These are phyloP conservation scores for Oryzias dopingdopingensis DNA, from an alignment of 2,797 vertebrate genomes.

Conservation along the genomic window DNA sequence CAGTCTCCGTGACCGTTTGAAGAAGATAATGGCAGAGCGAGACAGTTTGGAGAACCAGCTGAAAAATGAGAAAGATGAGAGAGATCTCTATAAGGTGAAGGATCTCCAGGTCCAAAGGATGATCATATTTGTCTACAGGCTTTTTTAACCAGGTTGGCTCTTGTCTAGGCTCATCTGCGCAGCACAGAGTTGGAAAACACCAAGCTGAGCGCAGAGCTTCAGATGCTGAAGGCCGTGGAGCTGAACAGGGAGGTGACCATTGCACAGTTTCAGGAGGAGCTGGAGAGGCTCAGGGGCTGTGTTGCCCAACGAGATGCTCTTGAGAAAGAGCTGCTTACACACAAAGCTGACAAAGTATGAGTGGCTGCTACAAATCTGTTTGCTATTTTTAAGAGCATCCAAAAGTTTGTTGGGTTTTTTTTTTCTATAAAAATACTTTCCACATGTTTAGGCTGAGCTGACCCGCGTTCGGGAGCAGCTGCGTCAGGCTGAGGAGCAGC, in stretches of 20 bases:
- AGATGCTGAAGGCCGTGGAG: conserved; percentile 94
- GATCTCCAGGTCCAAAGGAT: too few relatives aligned
- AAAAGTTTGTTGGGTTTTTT: too few relatives aligned
- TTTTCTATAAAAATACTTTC: neutral
- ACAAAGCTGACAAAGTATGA: conserved; percentile 67
- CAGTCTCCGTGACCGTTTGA: conserved; percentile 90
- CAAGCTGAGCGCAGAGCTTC: conserved; percentile 92
- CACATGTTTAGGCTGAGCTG: conserved; percentile 79
- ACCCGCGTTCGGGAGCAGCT: conserved; percentile 84
- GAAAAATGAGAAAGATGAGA: conserved; percentile 94
- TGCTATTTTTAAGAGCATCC: too few relatives aligned
- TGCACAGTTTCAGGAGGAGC: conserved; percentile 91
- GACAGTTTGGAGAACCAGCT: conserved; percentile 88
- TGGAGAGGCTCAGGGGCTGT: conserved; percentile 82
- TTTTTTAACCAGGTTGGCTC: neutral
- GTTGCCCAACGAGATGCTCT: conserved; percentile 84
- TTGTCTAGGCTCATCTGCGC: conserved; percentile 87
- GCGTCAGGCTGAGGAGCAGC: conserved; percentile 90
- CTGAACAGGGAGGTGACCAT: conserved; percentile 92
- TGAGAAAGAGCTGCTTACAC: conserved; percentile 81
- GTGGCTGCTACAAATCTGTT: neutral
- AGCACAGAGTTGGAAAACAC: conserved; percentile 97
- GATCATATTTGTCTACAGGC: neutral
- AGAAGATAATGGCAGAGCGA: conserved; percentile 85
- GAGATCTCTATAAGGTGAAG: conserved; percentile 92